phyloP scores from a whole-genome alignment of 1,140 invertebrate genomes.

The Oppia nitens region DNA sequence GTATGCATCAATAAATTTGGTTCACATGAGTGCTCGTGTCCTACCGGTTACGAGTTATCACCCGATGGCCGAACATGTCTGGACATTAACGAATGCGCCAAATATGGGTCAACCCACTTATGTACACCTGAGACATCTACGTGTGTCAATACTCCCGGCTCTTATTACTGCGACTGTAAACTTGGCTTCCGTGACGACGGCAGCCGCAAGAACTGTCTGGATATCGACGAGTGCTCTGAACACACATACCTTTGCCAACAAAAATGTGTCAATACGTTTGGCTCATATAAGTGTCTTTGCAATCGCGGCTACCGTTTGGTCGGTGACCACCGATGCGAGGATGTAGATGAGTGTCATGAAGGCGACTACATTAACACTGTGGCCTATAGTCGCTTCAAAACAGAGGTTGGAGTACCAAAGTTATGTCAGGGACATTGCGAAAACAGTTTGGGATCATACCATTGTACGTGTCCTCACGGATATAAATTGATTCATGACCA shows the following conservation, averaged over 20 bases:
- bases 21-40: slow-evolving; percentile 9
- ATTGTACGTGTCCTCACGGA: slow-evolving; percentile 67
- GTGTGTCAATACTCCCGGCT: slow-evolving; percentile 70
- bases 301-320: slow-evolving; percentile 30
- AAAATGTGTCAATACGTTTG: slow-evolving; percentile 15
- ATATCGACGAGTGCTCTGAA: slow-evolving; percentile 40
- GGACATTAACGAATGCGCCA: slow-evolving; percentile 13
- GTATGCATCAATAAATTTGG: slow-evolving; percentile 11
- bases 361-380: slow-evolving; percentile 6
- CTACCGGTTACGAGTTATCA: slow-evolving; percentile 7
- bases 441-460: slow-evolving; percentile 75
- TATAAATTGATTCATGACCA: slow-evolving; percentile 65
- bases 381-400: slow-evolving; percentile 9
- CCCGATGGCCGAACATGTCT: slow-evolving; percentile 12
- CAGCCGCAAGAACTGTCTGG: slow-evolving; percentile 28
- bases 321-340: slow-evolving; percentile 48
- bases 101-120: not conserved
- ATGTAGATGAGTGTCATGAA: slow-evolving; percentile 64
- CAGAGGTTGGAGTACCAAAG: slow-evolving; percentile 4
- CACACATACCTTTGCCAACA: slow-evolving; percentile 30
- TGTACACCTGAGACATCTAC: slow-evolving; percentile 7
- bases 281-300: slow-evolving; percentile 13
- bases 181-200: slow-evolving; percentile 43
- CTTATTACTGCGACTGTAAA: slow-evolving; percentile 69
- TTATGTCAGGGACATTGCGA: slow-evolving; percentile 37